These are phyloP conservation scores for Anabas testudineus DNA, from an alignment of 2,797 vertebrate genomes.

Conservation along the genomic window DNA sequence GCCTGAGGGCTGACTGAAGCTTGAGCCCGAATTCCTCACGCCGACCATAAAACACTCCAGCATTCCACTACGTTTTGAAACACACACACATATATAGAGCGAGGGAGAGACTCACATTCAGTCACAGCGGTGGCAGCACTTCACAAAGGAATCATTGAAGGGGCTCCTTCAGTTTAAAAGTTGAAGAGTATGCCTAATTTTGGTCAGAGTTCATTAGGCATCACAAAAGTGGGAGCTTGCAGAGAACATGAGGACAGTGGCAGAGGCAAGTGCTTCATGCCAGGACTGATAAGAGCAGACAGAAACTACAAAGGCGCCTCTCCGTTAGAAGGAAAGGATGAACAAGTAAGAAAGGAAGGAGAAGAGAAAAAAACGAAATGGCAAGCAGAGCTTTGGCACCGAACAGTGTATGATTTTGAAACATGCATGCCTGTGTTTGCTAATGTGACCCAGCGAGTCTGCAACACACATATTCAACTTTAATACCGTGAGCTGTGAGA, in stretches of 20 bases:
- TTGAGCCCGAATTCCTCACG: slow-evolving; percentile 81
- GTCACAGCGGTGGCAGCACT: slow-evolving; percentile 70
- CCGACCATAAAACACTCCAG: slow-evolving; percentile 78
- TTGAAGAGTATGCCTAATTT: slow-evolving; percentile 89
- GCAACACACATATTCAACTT: slow-evolving; percentile 68
- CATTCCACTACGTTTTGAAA: slow-evolving; percentile 78
- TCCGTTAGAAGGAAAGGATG: slow-evolving; percentile 79
- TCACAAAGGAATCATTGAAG: slow-evolving; percentile 87
- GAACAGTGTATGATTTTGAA: slow-evolving; percentile 67
- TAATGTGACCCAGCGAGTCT: slow-evolving; percentile 61
- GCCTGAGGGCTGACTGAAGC: slow-evolving; percentile 74
- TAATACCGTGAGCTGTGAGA: slow-evolving; percentile 65
- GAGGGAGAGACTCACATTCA: slow-evolving; percentile 3
- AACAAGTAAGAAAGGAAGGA: slow-evolving; percentile 65
- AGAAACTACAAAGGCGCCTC: slow-evolving; percentile 81
- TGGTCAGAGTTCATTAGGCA: slow-evolving; percentile 88
- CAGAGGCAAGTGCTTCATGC: slow-evolving; percentile 85
- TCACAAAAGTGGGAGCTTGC: slow-evolving; percentile 85
- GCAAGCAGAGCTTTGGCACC: slow-evolving; percentile 63
- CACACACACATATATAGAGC: slow-evolving; percentile 44
- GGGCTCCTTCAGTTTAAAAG: slow-evolving; percentile 84
- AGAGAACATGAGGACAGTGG: slow-evolving; percentile 86
- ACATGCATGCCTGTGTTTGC: slow-evolving; percentile 73
- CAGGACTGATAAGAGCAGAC: slow-evolving; percentile 84
- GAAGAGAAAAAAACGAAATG: slow-evolving; percentile 64